A percentile compares a stretch with the other conserved stretches of the same genome.
Evolutionary conservation across 1,140 invertebrate genomes (phyloP).

Genomic region (Cotesia vestalis): DNA sequence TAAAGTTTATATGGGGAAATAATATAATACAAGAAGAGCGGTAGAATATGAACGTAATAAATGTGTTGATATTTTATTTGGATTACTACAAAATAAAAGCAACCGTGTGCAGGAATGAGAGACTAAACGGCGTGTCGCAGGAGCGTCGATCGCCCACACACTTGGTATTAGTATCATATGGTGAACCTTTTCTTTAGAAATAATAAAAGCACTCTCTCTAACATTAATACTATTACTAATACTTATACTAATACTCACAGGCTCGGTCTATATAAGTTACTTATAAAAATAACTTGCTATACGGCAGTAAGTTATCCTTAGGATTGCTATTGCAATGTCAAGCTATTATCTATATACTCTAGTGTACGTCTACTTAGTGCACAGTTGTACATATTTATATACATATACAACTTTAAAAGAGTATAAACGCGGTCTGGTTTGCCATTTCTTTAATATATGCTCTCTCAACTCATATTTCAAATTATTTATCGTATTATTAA

Average conservation of each 20-base stretch:
- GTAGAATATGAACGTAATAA: background rate
- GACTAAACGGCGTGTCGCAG: constrained; percentile 7
- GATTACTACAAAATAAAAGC: background rate
- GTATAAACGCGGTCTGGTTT: background rate
- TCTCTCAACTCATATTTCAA: constrained; percentile 21
- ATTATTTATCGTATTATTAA: constrained; percentile 31
- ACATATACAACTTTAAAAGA: background rate
- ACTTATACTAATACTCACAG: too few species aligned
- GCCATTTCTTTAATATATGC: background rate
- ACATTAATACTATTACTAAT: too few species aligned
- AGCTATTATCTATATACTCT: constrained; percentile 25
- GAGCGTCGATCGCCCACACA: constrained; percentile 35
- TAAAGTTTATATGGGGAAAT: background rate
- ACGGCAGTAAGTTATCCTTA: constrained; percentile 24
- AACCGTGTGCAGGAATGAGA: background rate
- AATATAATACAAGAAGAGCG: background rate
- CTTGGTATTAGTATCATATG: background rate
- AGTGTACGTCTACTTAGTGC: constrained; percentile 1
- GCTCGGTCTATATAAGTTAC: background rate
- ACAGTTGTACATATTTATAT: background rate
- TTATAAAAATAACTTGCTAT: too few species aligned
- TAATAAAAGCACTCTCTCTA: background rate
- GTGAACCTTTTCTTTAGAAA: constrained; percentile 18
- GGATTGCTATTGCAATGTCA: constrained; percentile 26
- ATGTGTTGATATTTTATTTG: background rate